Evolutionary conservation across 2,113 vertebrate species (phyloP), one percentile per base, ranked within the genome.

Genomic region (Bos indicus): DNA sequence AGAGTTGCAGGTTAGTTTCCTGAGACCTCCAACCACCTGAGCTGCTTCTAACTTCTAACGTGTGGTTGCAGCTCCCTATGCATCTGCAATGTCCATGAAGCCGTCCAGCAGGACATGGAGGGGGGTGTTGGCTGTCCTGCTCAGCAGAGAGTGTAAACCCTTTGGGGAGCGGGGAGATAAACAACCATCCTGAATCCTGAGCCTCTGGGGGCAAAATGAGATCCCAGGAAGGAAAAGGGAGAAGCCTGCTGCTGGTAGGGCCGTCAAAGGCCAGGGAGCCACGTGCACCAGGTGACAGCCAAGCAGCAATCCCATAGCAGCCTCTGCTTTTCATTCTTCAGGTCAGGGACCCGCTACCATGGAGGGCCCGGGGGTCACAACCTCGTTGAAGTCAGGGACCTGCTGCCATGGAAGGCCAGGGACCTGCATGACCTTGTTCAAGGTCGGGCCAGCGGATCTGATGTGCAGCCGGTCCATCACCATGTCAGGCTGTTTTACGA

Each of bases 401-500:
- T 1, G 16, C 64, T 23, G 64, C 9, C 64, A 12, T 36, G 64
- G n/a, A 71, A 19, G 67, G 67, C n/a, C 89, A 86, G 77, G 26
- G 95, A 98, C 93, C 86, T 51, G 88, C 92, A 2, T 95, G 96
- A 91, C 98, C 98, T 92, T 91, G 97, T 98, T 98, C 98, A 98
- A 98, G 98, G 98, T 98, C 98, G 98, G 95, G 98, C 98, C 97
- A 96, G 98, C 96, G 67, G 98, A 98, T 98, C 98, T 98, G 98
- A 98, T 98, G 56, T 96, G 95, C 95, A 98, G 98, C 98, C 96
- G 95, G 98, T 98, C 98, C 98, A 98, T 98, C 98, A 98, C 97
- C 0, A 98, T 97, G 98, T 98, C 98, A 98, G 98, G 98, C 98
- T 98, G 98, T 98, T 98, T 98, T 98, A 98, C 98, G 98, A 97